Evolutionary conservation across 92 coral and sea anemone genomes (phyloP).

Genomic region (Siderastrea radians): DNA sequence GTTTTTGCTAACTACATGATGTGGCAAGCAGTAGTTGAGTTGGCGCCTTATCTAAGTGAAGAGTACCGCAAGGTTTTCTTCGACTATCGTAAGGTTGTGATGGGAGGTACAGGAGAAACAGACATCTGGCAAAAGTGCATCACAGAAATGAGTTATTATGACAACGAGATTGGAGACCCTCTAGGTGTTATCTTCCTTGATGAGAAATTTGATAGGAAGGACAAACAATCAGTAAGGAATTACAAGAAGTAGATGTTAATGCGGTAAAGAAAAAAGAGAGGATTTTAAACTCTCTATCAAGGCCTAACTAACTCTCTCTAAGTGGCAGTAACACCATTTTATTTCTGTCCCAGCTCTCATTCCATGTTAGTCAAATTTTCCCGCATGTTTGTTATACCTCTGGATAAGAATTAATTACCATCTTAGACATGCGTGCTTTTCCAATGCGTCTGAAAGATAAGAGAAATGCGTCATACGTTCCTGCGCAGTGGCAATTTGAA

Average conservation of each 20-base stretch:
- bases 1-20: slow-evolving; percentile 91
- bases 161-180: slow-evolving; percentile 77
- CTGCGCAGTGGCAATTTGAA: too few species aligned
- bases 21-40: slow-evolving; percentile 88
- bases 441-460: too few species aligned
- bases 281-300: not conserved
- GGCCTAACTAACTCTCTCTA: too few species aligned
- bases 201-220: slow-evolving; percentile 82
- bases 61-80: slow-evolving; percentile 58
- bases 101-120: slow-evolving; percentile 76
- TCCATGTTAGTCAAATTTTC: too few species aligned
- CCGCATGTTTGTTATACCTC: too few species aligned
- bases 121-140: slow-evolving; percentile 80
- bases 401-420: too few species aligned
- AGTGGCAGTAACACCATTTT: too few species aligned
- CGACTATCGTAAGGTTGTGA: slow-evolving; percentile 58
- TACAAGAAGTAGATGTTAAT: not conserved
- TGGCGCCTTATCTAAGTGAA: slow-evolving; percentile 62
- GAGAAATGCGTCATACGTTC: too few species aligned
- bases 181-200: slow-evolving; percentile 86
- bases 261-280: not conserved
- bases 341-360: too few species aligned
- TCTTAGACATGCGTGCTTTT: too few species aligned
- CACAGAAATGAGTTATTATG: slow-evolving; percentile 61
- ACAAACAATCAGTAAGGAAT: slow-evolving; percentile 74